A percentile compares a stretch with the other conserved stretches of the same genome.
Conservation (phyloP, 2,797 vertebrate species). For the Macropodus opercularis region DNA sequence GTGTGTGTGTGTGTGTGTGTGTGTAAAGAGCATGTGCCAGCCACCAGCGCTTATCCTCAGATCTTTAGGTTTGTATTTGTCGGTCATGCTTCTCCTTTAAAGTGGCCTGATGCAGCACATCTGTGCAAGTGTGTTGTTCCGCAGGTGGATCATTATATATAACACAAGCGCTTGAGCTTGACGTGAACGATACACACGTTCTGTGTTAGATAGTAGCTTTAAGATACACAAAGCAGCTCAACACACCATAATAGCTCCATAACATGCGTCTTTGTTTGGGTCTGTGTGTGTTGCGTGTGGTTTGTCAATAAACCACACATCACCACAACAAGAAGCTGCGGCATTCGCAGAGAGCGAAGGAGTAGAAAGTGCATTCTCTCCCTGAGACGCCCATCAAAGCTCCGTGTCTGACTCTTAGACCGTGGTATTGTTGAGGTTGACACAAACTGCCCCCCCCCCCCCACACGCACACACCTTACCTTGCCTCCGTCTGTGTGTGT, state of each 20-base stretch:
- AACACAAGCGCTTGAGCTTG: slow-evolving; percentile 13
- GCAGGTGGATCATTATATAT: neutral
- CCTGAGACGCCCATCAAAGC: slow-evolving; percentile 23
- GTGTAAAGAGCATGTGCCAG: neutral
- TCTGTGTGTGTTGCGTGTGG: slow-evolving; percentile 35
- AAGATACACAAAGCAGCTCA: slow-evolving; percentile 20
- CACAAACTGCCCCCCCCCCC: slow-evolving; percentile 25
- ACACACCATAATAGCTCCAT: slow-evolving; percentile 22
- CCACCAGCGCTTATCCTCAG: neutral
- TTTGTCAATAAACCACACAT: slow-evolving; percentile 53
- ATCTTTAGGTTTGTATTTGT: neutral
- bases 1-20: neutral
- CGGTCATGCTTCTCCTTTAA: neutral
- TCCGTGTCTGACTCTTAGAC: slow-evolving; percentile 25
- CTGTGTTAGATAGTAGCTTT: slow-evolving; percentile 2
- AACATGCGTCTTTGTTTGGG: slow-evolving; percentile 24
- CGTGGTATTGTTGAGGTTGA: slow-evolving; percentile 40
- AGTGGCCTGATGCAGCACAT: neutral
- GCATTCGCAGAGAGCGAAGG: slow-evolving; percentile 24
- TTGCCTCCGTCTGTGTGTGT: slow-evolving; percentile 30
- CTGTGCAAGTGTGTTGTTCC: slow-evolving; percentile 13
- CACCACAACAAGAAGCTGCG: slow-evolving; percentile 42
- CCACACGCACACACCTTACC: too few species aligned
- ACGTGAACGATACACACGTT: slow-evolving; percentile 9
- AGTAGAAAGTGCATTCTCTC: slow-evolving; percentile 28